Conservation (phyloP, 2,113 vertebrate genomes). For the Sapajus apella region DNA sequence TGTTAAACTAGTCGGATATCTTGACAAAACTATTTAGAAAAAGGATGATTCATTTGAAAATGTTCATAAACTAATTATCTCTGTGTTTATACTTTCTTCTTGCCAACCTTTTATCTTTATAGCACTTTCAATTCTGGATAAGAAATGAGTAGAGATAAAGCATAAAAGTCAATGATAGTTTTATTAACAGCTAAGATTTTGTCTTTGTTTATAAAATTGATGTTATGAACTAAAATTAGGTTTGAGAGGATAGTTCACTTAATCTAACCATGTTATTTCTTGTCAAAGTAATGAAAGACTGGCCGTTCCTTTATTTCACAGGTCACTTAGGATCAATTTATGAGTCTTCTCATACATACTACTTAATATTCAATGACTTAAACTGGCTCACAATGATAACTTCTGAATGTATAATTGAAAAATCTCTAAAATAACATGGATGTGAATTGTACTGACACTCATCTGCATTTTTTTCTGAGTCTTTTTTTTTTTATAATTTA, state of each 20-base stretch:
- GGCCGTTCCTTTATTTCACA: not conserved
- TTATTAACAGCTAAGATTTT: conserved; percentile 3
- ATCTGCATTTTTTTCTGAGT: not conserved
- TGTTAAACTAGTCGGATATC: not conserved
- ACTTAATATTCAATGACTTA: not conserved
- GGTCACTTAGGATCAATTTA: not conserved
- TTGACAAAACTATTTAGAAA: conserved; percentile 4
- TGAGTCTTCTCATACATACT: not conserved
- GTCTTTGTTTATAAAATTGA: not conserved
- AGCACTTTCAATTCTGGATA: not conserved
- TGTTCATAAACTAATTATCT: not conserved
- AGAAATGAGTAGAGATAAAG: not conserved
- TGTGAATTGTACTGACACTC: not conserved
- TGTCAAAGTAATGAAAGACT: conserved; percentile 22
- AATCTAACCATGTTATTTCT: not conserved
- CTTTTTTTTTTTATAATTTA: not conserved
- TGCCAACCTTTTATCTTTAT: not conserved
- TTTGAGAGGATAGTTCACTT: not conserved
- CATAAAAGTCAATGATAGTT: not conserved
- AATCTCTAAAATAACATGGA: not conserved
- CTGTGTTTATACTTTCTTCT: not conserved
- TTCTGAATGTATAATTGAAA: not conserved
- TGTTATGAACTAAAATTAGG: conserved; percentile 24
- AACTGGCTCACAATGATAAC: not conserved
- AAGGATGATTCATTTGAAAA: not conserved